phyloP scores from a whole-genome alignment of 1,140 invertebrate species.

The Apis dorsata region DNA sequence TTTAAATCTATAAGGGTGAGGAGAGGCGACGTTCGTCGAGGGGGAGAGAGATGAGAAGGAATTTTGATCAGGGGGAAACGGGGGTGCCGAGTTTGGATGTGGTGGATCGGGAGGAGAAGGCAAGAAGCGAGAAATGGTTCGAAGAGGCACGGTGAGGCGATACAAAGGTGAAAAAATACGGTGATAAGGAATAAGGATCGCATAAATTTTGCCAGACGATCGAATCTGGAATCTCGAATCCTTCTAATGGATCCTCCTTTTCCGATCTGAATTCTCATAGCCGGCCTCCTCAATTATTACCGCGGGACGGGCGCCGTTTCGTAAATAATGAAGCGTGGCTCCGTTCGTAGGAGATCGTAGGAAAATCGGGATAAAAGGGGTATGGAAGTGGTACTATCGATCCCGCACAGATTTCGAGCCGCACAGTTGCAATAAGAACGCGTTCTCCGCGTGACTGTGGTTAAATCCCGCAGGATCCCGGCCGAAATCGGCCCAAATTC shows the following conservation, averaged over 20 bases:
- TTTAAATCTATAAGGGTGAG: no score
- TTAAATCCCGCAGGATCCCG: not conserved
- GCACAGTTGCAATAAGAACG: not conserved
- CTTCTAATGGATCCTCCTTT: slow-evolving; percentile 44
- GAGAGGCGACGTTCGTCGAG: no score
- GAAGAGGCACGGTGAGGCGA: not conserved
- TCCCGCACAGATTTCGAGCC: not conserved
- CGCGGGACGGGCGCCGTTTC: slow-evolving; percentile 32
- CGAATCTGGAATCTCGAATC: slow-evolving; percentile 47
- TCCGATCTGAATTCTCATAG: slow-evolving; percentile 44
- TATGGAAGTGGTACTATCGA: slow-evolving; percentile 10
- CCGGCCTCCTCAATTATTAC: slow-evolving; percentile 56
- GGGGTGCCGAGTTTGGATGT: no score
- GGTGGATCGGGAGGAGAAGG: not conserved
- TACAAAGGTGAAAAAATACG: slow-evolving; percentile 13
- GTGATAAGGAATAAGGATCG: slow-evolving; percentile 46
- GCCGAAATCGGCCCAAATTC: not conserved
- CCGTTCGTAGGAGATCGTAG: slow-evolving; percentile 19
- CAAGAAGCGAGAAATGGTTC: not conserved
- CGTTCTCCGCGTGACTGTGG: not conserved
- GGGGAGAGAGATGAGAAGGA: not conserved
- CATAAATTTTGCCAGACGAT: slow-evolving; percentile 50
- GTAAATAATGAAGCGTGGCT: slow-evolving; percentile 52
- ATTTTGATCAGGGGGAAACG: not conserved
- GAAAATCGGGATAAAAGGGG: slow-evolving; percentile 20